A percentile compares a stretch with the other conserved stretches of the same genome.
Conservation (phyloP, 2,797 vertebrate genomes). For the Anolis apletophallus region DNA sequence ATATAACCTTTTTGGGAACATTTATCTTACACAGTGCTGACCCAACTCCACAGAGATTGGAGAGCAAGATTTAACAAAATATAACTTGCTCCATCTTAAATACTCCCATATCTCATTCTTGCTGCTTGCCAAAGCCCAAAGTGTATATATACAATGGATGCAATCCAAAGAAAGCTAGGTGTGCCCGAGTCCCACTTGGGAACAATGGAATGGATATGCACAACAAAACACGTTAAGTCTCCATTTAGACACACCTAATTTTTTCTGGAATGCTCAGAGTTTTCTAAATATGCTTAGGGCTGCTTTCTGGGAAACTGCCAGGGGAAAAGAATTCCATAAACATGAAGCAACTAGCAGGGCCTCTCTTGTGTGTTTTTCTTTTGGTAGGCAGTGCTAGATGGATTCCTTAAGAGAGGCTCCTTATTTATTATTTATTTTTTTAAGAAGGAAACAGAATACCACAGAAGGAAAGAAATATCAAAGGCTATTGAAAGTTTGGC, state of each 20-base stretch:
- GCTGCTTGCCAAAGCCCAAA: not conserved
- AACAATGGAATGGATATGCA: not conserved
- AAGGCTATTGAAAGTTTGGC: not conserved
- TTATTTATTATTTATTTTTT: not conserved
- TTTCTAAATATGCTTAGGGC: not conserved
- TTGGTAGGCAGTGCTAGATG: not conserved
- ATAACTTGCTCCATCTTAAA: not conserved
- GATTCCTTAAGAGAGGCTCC: not conserved
- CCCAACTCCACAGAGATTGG: not conserved
- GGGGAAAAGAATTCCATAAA: not conserved
- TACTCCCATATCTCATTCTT: not conserved
- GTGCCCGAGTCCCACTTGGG: not conserved
- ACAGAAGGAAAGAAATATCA: not conserved
- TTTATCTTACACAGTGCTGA: not conserved
- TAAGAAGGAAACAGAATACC: not conserved
- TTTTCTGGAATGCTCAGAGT: not conserved
- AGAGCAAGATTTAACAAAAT: conserved; percentile 7
- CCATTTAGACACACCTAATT: not conserved
- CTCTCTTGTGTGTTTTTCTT: not conserved
- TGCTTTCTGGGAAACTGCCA: not conserved
- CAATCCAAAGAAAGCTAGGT: conserved; percentile 4
- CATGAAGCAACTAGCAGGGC: not conserved
- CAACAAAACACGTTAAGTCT: not conserved
- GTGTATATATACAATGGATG: not conserved
- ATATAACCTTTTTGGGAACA: not conserved